Base-by-base conservation (phyloP, 2,888 invertebrate genomes). In the Ectemnius lituratus region DNA sequence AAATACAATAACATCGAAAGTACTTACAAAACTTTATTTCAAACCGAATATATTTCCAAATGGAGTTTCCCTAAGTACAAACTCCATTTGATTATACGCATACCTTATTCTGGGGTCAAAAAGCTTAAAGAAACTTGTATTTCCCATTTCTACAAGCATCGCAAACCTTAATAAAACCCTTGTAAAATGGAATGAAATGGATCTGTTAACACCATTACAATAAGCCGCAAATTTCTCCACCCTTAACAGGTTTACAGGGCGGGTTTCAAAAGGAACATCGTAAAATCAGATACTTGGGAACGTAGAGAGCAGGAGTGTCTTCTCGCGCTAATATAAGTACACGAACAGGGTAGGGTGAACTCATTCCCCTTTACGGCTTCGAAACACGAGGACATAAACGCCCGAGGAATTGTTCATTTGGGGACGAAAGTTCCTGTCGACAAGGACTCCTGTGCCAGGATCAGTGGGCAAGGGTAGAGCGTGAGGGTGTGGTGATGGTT, bases 381-480 rank as follows among this genome's bases (percentile, higher is more conserved):
- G 37, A 37, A 37, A 37, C 37, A 11, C 37, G 37, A 37, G 37
- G 37, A 52, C 52, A 14, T 52, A 52, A 52, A 52, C 16, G 52
- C 52, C 16, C n/a, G 6, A 52, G n/a, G 18, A 67, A 72, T 77
- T 69, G 76, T 75, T 57, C 71, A 67, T 70, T 67, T 75, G 62
- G 70, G 27, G 16, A 8, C 13, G 20, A 18, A 37, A 37, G 37
- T 37, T 52, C 1, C 1, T 16, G 16, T 5, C 52, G 52, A 0
- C 52, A 5, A 2, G 0, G 52, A 16, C 14, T 16, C n/a, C n/a
- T 13, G 52, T 52, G 4, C 52, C 52, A 16, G 16, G n/a, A 14
- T 11, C 37, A 37, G 5, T 37, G 37, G 16, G 16, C 52, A 52
- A 52, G 16, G 52, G 2, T 37, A 0, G 6, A 11, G 37, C 52